Conservation (phyloP, 2,113 vertebrate genomes). For the Dendrocopos noguchii region DNA sequence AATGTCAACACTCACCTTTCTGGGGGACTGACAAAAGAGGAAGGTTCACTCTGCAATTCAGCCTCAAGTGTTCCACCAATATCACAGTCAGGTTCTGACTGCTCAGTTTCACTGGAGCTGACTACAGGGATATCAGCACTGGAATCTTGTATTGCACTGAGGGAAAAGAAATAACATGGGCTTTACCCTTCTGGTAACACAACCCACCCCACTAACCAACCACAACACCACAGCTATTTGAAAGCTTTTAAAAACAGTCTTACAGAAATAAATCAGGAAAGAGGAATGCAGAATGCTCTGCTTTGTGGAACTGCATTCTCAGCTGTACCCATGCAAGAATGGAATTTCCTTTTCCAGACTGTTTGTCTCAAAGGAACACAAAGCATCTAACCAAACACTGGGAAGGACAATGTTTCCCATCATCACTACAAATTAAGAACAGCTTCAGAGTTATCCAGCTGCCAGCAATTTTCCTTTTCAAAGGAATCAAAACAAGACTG, state of each 20-base stretch:
- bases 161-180: constrained; percentile 83
- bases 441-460: neutral
- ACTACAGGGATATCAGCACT: constrained; percentile 86
- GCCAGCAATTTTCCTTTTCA: neutral
- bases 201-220: neutral
- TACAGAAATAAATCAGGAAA: neutral
- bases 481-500: rapidly evolving
- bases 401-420: neutral
- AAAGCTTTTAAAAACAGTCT: neutral
- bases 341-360: neutral
- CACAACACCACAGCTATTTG: neutral
- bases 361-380: neutral
- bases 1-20: constrained; percentile 83
- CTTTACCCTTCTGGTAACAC: constrained; percentile 74
- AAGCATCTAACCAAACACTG: neutral
- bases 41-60: constrained; percentile 81
- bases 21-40: constrained; percentile 84
- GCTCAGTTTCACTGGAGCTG: constrained; percentile 83
- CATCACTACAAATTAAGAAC: neutral
- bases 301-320: neutral
- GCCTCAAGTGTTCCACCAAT: constrained; percentile 83
- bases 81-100: constrained; percentile 86
- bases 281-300: neutral
- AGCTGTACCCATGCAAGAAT: neutral
- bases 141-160: constrained; percentile 91